Percentiles rank a stretch among this genome's conserved stretches.
Evolutionary conservation across 2,113 vertebrate species (phyloP).

Genomic region (Passer montanus): DNA sequence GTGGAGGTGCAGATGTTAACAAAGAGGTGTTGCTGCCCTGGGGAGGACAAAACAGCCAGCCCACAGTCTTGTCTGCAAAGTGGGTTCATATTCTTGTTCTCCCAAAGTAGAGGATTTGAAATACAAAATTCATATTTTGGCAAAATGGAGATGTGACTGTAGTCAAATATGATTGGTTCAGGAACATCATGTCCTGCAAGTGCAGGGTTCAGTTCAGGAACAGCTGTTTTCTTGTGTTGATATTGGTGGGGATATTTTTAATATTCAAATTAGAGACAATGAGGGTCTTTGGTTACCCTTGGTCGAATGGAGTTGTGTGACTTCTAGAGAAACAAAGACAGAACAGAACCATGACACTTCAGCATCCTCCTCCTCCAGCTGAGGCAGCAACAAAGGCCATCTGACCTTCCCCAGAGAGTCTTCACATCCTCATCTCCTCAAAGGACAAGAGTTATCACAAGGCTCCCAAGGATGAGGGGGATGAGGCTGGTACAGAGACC

Average conservation of each 20-base stretch:
- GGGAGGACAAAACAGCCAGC: neutral
- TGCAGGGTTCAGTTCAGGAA: neutral
- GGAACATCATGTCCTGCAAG: neutral
- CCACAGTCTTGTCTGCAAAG: neutral
- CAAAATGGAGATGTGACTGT: neutral
- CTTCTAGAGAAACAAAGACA: neutral
- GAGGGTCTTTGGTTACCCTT: neutral
- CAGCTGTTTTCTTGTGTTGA: neutral
- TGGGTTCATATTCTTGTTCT: neutral
- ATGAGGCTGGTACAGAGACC: neutral
- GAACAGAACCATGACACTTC: neutral
- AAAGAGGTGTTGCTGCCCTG: neutral
- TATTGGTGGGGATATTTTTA: neutral
- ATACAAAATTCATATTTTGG: neutral
- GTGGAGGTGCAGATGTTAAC: neutral
- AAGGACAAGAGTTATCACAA: neutral
- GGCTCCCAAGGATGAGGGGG: neutral
- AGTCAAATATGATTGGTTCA: neutral
- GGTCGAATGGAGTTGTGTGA: rapidly evolving
- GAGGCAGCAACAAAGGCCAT: neutral
- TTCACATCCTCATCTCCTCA: neutral
- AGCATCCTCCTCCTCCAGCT: neutral
- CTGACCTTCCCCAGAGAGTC: neutral
- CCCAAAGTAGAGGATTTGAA: neutral
- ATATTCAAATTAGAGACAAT: neutral